Conservation (phyloP, 2,113 vertebrate genomes). For the Scytalopus superciliaris region DNA sequence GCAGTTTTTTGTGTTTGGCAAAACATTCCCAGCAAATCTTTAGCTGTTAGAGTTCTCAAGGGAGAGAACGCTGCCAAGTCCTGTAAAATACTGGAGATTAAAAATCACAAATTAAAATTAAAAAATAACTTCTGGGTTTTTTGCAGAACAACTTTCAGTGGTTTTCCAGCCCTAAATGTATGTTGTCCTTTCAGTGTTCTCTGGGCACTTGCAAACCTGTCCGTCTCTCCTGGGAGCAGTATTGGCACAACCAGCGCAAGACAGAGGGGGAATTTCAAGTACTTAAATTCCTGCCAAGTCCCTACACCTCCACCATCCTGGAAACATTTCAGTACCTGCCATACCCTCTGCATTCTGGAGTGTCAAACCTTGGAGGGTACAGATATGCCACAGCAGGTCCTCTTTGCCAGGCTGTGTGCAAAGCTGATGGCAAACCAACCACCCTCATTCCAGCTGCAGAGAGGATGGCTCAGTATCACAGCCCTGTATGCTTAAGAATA, state of each 20-base stretch:
- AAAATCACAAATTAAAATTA: not conserved
- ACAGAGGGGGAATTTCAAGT: not conserved
- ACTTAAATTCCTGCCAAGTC: not conserved
- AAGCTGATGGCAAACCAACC: not conserved
- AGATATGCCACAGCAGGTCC: not conserved
- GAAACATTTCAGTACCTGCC: not conserved
- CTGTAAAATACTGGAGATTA: not conserved
- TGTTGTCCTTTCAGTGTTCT: not conserved
- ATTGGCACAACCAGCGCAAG: not conserved
- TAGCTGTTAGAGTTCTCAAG: not conserved
- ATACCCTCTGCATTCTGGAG: not conserved
- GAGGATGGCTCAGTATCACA: not conserved
- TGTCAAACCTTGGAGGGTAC: not conserved
- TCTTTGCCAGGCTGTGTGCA: not conserved
- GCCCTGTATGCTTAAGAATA: not conserved
- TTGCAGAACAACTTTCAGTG: not conserved
- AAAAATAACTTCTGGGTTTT: not conserved
- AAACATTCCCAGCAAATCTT: not conserved
- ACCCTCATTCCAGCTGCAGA: not conserved
- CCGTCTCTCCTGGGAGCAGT: not conserved
- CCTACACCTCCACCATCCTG: not conserved
- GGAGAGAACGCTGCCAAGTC: not conserved
- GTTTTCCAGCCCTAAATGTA: not conserved
- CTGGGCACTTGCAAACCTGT: not conserved
- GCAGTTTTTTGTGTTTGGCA: not conserved